These are phyloP conservation scores for Ooceraea biroi DNA, from an alignment of 1,140 invertebrate species.

Conservation along the genomic window DNA sequence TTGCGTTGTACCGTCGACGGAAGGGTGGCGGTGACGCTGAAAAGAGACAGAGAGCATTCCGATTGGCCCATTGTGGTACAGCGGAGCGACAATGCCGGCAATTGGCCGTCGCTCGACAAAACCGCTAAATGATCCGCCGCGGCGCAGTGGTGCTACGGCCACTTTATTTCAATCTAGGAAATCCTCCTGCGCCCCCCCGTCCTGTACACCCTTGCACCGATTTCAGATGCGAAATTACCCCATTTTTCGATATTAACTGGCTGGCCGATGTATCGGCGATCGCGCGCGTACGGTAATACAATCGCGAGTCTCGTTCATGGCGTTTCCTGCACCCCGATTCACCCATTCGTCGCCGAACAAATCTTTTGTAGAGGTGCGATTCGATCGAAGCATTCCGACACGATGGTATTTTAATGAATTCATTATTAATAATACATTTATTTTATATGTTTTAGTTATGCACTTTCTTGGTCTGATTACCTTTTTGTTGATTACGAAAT, in stretches of 20 bases:
- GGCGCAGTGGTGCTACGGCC: conserved; percentile 84
- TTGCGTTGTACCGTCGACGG: conserved; percentile 26
- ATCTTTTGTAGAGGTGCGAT: not conserved
- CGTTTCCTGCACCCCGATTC: conserved; percentile 39
- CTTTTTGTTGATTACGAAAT: too few relatives aligned
- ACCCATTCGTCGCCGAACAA: too few relatives aligned
- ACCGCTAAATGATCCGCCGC: conserved; percentile 86
- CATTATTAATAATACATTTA: too few relatives aligned
- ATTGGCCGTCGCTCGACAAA: conserved; percentile 87
- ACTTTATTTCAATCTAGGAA: conserved; percentile 87
- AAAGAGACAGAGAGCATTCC: conserved; percentile 84
- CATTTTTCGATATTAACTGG: conserved; percentile 84
- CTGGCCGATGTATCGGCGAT: conserved; percentile 73
- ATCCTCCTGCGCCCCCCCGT: conserved; percentile 73
- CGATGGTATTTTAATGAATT: too few relatives aligned
- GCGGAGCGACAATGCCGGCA: conserved; percentile 86
- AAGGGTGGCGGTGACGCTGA: conserved; percentile 72
- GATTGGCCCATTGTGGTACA: conserved; percentile 87
- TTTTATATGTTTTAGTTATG: too few relatives aligned
- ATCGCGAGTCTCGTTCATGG: conserved; percentile 67
- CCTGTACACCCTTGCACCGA: conserved; percentile 67
- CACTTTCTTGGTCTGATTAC: too few relatives aligned
- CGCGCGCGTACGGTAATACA: conserved; percentile 66
- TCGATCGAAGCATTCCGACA: too few relatives aligned
- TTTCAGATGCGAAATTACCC: conserved; percentile 84